Conservation (phyloP, 2,113 vertebrate genomes). For the Lepus americanus region DNA sequence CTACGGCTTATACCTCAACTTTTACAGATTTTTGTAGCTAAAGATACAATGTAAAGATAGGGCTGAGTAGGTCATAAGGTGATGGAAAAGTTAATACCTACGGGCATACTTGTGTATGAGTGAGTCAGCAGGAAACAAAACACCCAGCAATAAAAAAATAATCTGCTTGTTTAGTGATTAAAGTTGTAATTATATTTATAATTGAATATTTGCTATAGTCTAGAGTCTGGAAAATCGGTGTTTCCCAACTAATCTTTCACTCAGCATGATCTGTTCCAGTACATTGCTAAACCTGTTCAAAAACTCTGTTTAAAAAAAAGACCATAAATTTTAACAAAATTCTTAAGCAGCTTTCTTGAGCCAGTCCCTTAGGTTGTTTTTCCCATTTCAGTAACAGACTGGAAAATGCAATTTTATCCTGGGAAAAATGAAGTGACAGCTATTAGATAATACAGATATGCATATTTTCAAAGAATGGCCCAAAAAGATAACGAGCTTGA, state of each 20-base stretch:
- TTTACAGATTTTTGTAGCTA: neutral
- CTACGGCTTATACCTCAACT: neutral
- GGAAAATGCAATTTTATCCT: constrained; percentile 21
- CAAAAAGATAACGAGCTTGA: constrained; percentile 1
- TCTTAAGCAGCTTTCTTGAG: constrained; percentile 13
- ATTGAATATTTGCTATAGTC: constrained; percentile 81
- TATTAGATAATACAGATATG: constrained; percentile 34
- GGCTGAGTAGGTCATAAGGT: neutral
- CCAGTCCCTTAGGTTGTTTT: constrained; percentile 24
- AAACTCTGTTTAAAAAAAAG: constrained; percentile 49
- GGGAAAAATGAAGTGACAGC: constrained; percentile 46
- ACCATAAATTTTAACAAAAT: constrained; percentile 45
- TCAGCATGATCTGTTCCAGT: constrained; percentile 76
- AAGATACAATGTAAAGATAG: neutral
- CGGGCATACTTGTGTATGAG: constrained; percentile 71
- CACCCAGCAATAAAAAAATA: constrained; percentile 57
- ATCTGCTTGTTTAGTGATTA: constrained; percentile 87
- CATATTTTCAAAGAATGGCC: constrained; percentile 11
- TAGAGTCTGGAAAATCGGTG: constrained; percentile 77
- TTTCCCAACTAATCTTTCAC: constrained; percentile 82
- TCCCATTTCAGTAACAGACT: neutral
- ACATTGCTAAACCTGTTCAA: constrained; percentile 75
- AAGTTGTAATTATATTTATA: constrained; percentile 87
- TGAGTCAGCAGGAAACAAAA: constrained; percentile 72
- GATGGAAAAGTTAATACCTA: constrained; percentile 74